Conservation (phyloP, 2,888 invertebrate genomes). For the Pseudoips prasinana region DNA sequence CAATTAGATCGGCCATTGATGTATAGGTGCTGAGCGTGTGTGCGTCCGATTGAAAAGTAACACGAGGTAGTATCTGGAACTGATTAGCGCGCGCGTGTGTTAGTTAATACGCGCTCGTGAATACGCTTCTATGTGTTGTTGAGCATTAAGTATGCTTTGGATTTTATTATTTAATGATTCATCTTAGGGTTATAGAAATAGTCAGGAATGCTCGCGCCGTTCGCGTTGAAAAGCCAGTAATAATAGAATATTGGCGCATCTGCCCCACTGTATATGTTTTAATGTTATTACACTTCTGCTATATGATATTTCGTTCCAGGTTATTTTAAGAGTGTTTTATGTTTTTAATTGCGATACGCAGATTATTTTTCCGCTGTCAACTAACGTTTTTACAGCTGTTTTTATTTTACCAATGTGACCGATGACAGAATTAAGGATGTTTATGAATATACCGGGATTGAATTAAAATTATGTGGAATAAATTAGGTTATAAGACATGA, state of each 20-base stretch:
- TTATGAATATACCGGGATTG: constrained; percentile 62
- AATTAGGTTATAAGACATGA: constrained; percentile 58
- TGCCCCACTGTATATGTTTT: constrained; percentile 75
- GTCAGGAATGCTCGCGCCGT: constrained; percentile 76
- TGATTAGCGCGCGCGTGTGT: constrained; percentile 73
- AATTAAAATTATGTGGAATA: constrained; percentile 66
- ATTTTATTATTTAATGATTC: constrained; percentile 83
- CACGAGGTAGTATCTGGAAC: constrained; percentile 69
- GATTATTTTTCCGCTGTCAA: constrained; percentile 70
- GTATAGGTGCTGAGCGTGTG: constrained; percentile 60
- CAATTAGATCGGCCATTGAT: constrained; percentile 77
- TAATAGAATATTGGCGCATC: constrained; percentile 81
- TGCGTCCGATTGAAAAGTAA: constrained; percentile 65
- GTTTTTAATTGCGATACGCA: constrained; percentile 74
- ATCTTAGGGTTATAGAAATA: constrained; percentile 81
- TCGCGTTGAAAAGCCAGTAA: constrained; percentile 77
- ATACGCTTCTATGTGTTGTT: constrained; percentile 68
- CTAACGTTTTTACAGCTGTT: constrained; percentile 73
- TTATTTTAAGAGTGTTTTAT: constrained; percentile 74
- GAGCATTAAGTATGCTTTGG: constrained; percentile 79
- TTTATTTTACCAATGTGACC: constrained; percentile 64
- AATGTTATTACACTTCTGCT: constrained; percentile 72
- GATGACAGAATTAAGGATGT: constrained; percentile 78
- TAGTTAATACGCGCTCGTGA: constrained; percentile 65
- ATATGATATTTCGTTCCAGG: constrained; percentile 69